Base-by-base conservation (phyloP, 1,140 invertebrate species). In the Drosophila varians region DNA sequence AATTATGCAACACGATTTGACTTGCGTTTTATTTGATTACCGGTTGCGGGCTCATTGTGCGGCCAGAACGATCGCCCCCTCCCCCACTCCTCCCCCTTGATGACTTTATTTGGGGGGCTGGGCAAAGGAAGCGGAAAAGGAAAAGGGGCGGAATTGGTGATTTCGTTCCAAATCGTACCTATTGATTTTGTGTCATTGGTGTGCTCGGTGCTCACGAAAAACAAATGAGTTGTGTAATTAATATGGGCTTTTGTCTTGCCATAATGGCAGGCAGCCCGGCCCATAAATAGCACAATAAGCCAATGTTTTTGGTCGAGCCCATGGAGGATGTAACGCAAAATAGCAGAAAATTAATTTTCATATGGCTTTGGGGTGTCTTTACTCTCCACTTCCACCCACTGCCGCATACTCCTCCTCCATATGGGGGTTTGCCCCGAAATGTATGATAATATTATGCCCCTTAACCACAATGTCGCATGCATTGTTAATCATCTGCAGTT, bases 401-500 rank as follows among this genome's bases (percentile, higher is more conserved):
- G n/a, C n/a, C n/a, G n/a, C n/a, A n/a, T n/a, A n/a, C n/a, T n/a
- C n/a, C n/a, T n/a, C n/a, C n/a, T n/a, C n/a, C n/a, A n/a, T 62
- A 36, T 34, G 14, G 5, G 42, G 14, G 47, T 66, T 31, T 57
- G 48, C 38, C 57, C 31, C 55, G 23, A 64, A 83, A 75, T 79
- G 72, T 72, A 76, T 86, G 79, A 77, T 86, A 86, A 86, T 84
- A 84, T 87, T 86, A 87, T 86, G 80, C 76, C 75, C 28, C 69
- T 86, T 86, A 80, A 80, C 80, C 80, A 87, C 80, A 86, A 86
- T 80, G 82, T 86, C 82, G 76, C 73, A 73, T 74, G 77, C 77
- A 87, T 82, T 87, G 82, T 87, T 87, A 87, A 87, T 87, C 82
- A 87, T 87, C 79, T 87, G 77, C 82, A 87, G 82, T 87, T 74